These are phyloP conservation scores for Tinamus guttatus DNA, from an alignment of 2,113 vertebrate genomes.

Conservation along the genomic window DNA sequence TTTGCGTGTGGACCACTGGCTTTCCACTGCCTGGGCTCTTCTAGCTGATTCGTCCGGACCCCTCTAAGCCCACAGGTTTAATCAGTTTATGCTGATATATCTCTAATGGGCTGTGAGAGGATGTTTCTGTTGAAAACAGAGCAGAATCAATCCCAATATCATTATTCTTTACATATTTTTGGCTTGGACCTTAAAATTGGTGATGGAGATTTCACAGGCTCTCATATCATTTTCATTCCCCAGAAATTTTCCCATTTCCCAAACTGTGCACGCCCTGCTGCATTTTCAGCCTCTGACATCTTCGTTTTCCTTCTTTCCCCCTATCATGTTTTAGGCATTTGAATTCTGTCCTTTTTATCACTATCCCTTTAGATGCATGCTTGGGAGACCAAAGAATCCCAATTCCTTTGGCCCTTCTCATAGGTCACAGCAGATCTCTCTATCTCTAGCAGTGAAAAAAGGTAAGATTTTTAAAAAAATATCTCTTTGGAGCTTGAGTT, in stretches of 20 bases:
- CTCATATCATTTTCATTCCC: not conserved
- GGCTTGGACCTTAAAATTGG: not conserved
- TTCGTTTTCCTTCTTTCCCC: not conserved
- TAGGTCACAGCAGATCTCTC: not conserved
- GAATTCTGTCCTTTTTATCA: not conserved
- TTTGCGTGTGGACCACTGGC: not conserved
- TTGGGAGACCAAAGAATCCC: not conserved
- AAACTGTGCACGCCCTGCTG: not conserved
- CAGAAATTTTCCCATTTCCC: not conserved
- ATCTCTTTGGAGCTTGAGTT: constrained; percentile 13
- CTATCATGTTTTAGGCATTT: not conserved
- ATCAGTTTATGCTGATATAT: not conserved
- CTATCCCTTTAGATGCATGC: not conserved
- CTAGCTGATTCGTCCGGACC: not conserved
- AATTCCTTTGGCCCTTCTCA: not conserved
- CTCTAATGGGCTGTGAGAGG: not conserved
- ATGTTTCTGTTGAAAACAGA: not conserved
- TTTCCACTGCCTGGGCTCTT: not conserved
- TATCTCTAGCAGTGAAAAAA: not conserved
- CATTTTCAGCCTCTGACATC: not conserved
- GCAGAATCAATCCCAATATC: not conserved
- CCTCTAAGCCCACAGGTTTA: not conserved
- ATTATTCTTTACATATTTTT: not conserved
- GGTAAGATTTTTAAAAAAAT: not conserved
- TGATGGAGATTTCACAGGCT: not conserved